Base-by-base conservation (phyloP, 2,113 vertebrate genomes). In the Leuciscus idus region DNA sequence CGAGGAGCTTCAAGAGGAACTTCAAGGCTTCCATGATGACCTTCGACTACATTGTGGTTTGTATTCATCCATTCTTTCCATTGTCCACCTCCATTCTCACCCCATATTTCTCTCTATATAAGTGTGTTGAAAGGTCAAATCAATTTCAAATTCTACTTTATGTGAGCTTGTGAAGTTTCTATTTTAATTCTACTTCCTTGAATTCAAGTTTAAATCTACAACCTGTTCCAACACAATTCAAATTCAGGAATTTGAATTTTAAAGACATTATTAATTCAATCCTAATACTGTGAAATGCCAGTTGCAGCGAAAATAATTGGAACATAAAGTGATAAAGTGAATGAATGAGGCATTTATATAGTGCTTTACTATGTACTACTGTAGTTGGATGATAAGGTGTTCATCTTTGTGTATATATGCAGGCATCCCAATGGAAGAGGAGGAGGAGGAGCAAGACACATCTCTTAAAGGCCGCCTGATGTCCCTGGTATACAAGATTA, bases 391-490 rank as follows among this genome's bases (percentile, higher is more conserved):
- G 75, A 21, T 4, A 26, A 19, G 7, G 19, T 46, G 21, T 61
- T 7, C 26, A 50, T 66, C 1, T 73, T 39, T 73, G 30, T 83
- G 7, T 73, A 23, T 72, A 23, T 36, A 50, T 83, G 30, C 90
- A 99, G 98, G 98, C 81, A 97, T 99, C 91, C 98, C 98, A 7
- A 88, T 96, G 83, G 97, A 98, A 88, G 97, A 98, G 85, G 96
- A 97, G 7, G 96, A 96, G 6, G 96, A 96, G 84, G 96, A 96
- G 23, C 96, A 96, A 78, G 97, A 98, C 88, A 94, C 93, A 1
- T 98, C 97, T 5, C 96, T 98, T 89, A 95, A 96, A 88, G 96
- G 96, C 19, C 97, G 96, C 57, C 95, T 99, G 48, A 90, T 97
- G 46, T 92, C 96, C 23, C 89, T 99, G 90, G 86, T 99, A 48